Conservation (phyloP, 2,113 vertebrate species). For the Hoplias malabaricus region DNA sequence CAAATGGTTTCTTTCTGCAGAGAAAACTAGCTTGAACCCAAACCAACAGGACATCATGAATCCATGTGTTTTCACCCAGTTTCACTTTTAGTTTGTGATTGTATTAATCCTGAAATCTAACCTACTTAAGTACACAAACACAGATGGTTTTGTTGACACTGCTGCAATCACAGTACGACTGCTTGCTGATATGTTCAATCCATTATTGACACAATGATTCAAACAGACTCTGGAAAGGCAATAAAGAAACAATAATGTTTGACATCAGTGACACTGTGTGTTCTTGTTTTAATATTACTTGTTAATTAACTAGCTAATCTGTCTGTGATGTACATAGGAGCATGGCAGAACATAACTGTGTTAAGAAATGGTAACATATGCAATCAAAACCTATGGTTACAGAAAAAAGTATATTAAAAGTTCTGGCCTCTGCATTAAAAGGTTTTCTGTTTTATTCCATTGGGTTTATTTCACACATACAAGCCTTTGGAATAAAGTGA, state of each 20-base stretch:
- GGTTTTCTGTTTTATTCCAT: background rate
- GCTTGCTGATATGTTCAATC: background rate
- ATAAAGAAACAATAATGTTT: too few relatives aligned
- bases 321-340: too few relatives aligned
- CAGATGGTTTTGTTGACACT: background rate
- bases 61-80: background rate
- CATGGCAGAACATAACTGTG: too few relatives aligned
- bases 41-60: background rate
- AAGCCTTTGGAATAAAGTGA: background rate
- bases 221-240: too few relatives aligned
- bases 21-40: background rate
- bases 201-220: too few relatives aligned
- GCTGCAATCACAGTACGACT: background rate
- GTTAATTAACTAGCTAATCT: too few relatives aligned
- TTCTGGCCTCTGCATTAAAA: too few relatives aligned
- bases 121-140: background rate
- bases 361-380: too few relatives aligned
- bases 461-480: background rate
- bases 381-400: too few relatives aligned
- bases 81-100: background rate
- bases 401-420: too few relatives aligned
- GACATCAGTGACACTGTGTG: too few relatives aligned
- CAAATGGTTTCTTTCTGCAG: background rate
- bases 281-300: too few relatives aligned
- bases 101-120: background rate